Base-by-base conservation (phyloP, 2,113 vertebrate genomes). In the Lates calcarifer region DNA sequence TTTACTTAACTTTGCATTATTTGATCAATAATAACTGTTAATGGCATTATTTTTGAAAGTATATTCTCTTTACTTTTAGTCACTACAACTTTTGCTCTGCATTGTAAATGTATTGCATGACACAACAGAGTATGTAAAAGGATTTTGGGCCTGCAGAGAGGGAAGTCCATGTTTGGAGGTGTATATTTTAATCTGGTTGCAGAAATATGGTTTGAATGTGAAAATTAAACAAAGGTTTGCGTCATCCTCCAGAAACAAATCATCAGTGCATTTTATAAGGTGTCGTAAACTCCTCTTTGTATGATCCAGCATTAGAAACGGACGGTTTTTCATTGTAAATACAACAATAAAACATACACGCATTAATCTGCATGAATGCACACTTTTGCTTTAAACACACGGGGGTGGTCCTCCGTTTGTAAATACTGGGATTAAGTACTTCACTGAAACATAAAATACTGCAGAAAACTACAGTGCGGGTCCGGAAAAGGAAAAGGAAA, bases 401-500 rank as follows among this genome's bases (percentile, higher is more conserved):
- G 11, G 5, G 1, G 17, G 39, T 13, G 6, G 17, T 35, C 8
- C 5, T 18, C 2, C 4, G 11, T 20, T 47, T 3, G 33, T 72
- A 35, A 11, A 26, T 45, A 12, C 15, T 37, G 3, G 9, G 26
- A 22, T 58, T 58, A 37, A 35, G 5, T 33, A 14, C 28, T 56
- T 29, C 6, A 13, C 22, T 2, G 10, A 8, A 33, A 0, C 4
- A 4, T 18, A 41, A 56, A 41, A 29, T 4, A 47, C 3, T 0
- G n/a, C 9, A 20, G 10, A 79, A 82, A 90, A 89, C 79, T 89
- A 89, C 85, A 87, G 67, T 2, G 39, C n/a, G 51, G 6, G 71
- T 74, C 87, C 87, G 87, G 71, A 94, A 94, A 75, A 73, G 87
- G 89, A 89, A 87, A 72, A 71, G 87, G 89, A 89, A 88, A 72